Base-by-base conservation (phyloP, 2,113 vertebrate species). In the Oncorhynchus keta region DNA sequence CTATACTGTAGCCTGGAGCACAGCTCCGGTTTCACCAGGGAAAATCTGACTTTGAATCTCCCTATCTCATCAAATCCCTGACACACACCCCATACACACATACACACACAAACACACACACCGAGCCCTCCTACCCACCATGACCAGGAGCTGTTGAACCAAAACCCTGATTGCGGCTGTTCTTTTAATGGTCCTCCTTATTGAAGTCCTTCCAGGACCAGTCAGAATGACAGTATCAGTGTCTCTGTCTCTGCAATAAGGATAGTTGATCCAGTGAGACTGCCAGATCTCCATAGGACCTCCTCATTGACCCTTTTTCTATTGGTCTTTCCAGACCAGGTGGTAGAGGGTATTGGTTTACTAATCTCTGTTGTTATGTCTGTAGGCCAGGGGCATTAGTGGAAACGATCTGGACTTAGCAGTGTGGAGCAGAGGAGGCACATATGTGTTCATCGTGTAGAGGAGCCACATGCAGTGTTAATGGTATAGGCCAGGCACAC, bases 161-260 rank as follows among this genome's bases (percentile, higher is more conserved):
- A 68, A 18, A 78, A 45, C 39, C 75, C 59, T 76, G 79, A 78
- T 76, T 76, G 35, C 72, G 35, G 64, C 39, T 28, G 13, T 26
- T 20, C 55, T 69, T 55, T 28, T 22, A 70, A 20, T 73, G 70
- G 67, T 68, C 78, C 61, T 55, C 57, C 77, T 68, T 35, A 76
- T 76, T 88, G 78, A 87, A 88, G 83, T 80, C 70, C 48, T 80
- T 89, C 83, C 84, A 87, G 80, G 78, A 72, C 28, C 49, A 68
- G 57, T 76, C 76, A 45, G 39, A 45, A 45, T 45, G 39, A 45
- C 39, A 11, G 39, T 45, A 45, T 45, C 73, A 82, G 81, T 77
- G 86, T 87, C 87, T 87, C 87, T 78, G 82, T 81, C 65, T 78
- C 79, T 83, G 66, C 80, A 88, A 86, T 87, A 89, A 90, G 83